A percentile compares a stretch with the other conserved stretches of the same genome.
phyloP scores from a whole-genome alignment of 2,797 vertebrate genomes.

The Neopelma chrysocephalum region DNA sequence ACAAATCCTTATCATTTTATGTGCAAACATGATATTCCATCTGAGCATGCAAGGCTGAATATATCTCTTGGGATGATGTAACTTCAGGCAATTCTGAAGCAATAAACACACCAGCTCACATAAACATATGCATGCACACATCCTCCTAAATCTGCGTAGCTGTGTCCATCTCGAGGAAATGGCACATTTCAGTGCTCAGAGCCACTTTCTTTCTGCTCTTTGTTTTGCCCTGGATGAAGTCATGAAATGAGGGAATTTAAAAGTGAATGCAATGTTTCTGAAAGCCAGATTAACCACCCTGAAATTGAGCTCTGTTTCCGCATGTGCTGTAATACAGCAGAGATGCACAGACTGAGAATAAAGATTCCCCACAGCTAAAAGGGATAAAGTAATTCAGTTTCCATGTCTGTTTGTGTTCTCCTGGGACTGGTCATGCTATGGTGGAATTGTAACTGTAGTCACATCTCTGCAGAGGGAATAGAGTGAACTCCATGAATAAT shows the following conservation, averaged over 20 bases:
- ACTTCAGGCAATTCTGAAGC: conserved; percentile 40
- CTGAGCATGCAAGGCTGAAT: conserved; percentile 12
- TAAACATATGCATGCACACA: conserved; percentile 55
- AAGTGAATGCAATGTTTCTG: conserved; percentile 34
- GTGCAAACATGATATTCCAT: conserved; percentile 48
- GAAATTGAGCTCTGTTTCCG: not conserved
- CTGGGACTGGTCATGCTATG: not conserved
- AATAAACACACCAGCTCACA: conserved; percentile 46
- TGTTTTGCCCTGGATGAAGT: conserved; percentile 36
- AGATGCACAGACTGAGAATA: not conserved
- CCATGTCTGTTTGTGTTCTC: not conserved
- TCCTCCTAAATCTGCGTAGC: conserved; percentile 32
- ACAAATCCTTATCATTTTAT: conserved; percentile 39
- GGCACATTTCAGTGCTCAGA: not conserved
- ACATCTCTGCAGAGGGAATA: not conserved
- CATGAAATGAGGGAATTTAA: conserved; percentile 43
- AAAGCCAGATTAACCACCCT: conserved; percentile 37
- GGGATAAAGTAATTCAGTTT: conserved; percentile 47
- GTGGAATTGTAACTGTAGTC: not conserved
- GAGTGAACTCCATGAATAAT: not conserved
- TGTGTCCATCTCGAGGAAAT: conserved; percentile 20
- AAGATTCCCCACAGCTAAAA: conserved; percentile 24
- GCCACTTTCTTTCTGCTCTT: conserved; percentile 21
- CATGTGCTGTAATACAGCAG: not conserved
- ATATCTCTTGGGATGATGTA: conserved; percentile 47